Evolutionary conservation across 1,140 invertebrate genomes (phyloP).

Genomic region (Antheraea mylitta): DNA sequence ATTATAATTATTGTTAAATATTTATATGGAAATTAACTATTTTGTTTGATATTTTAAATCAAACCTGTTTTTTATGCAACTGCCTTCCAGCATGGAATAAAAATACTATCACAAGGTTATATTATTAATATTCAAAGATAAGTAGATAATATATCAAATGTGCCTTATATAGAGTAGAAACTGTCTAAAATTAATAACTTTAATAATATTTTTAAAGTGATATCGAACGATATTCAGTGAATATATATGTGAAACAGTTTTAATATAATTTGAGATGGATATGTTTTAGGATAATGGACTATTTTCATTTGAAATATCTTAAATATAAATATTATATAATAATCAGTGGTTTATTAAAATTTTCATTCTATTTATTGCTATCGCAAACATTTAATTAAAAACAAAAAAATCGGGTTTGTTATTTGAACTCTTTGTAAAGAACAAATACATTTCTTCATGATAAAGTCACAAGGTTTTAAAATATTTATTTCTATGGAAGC

Average conservation of each 20-base stretch:
- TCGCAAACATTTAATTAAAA: too few relatives aligned
- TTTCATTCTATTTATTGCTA: too few relatives aligned
- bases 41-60: background rate
- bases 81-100: background rate
- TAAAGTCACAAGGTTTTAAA: background rate
- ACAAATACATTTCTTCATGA: background rate
- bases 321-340: too few relatives aligned
- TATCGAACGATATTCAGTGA: background rate
- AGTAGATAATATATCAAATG: background rate
- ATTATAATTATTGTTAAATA: too few relatives aligned
- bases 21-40: too few relatives aligned
- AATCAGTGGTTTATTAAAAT: too few relatives aligned
- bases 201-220: background rate
- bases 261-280: too few relatives aligned
- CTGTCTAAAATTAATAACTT: background rate
- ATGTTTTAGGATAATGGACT: too few relatives aligned
- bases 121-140: background rate
- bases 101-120: conserved; percentile 2
- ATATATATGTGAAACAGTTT: background rate
- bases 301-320: too few relatives aligned
- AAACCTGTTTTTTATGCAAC: background rate
- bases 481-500: too few relatives aligned
- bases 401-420: background rate
- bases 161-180: background rate
- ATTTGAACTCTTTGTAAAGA: background rate